Base-by-base conservation (phyloP, 2,888 invertebrate species). In the Blastobasis lacticolella region DNA sequence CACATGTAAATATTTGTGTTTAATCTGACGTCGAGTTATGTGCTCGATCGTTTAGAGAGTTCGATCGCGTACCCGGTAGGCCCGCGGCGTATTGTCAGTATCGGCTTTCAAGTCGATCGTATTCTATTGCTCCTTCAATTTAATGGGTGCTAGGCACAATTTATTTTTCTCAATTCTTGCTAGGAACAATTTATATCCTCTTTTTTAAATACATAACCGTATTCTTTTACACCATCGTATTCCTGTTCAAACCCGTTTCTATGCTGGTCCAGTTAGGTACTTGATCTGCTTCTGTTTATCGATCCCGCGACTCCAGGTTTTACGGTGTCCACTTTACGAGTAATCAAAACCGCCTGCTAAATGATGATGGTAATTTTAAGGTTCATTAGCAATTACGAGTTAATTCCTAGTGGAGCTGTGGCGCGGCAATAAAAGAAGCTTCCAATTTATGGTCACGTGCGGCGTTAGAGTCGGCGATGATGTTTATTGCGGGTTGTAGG, bases 1-100 rank as follows among this genome's bases (percentile, higher is more conserved):
- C 73, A 71, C 66, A 74, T 80, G 82, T 85, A 80, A 81, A 83
- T 86, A 78, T 81, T 81, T 76, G 78, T 77, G 66, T 74, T 72
- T 77, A 77, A 81, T 77, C 78, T 74, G 78, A 75, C 78, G 57
- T 67, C 69, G 67, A 74, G 62, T 76, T 75, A 75, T 75, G 67
- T 65, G 63, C 61, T 66, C 63, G 64, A 67, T 63, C 65, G 65
- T 68, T 74, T 69, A 66, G 66, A 63, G 60, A 54, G 59, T 53
- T 57, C 58, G 58, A 60, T 68, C 46, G 49, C 38, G 49, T 43
- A 36, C 23, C 41, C 47, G 38, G 44, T 37, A 10, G 44, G 41
- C 5, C 6, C 7, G 41, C 41, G 41, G 41, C 23, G 23, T 23
- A 23, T 23, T 23, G 23, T 23, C 23, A 23, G 23, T 23, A 23